Evolutionary conservation across 2,113 vertebrate genomes (phyloP).

Genomic region (Tringa solitaria): DNA sequence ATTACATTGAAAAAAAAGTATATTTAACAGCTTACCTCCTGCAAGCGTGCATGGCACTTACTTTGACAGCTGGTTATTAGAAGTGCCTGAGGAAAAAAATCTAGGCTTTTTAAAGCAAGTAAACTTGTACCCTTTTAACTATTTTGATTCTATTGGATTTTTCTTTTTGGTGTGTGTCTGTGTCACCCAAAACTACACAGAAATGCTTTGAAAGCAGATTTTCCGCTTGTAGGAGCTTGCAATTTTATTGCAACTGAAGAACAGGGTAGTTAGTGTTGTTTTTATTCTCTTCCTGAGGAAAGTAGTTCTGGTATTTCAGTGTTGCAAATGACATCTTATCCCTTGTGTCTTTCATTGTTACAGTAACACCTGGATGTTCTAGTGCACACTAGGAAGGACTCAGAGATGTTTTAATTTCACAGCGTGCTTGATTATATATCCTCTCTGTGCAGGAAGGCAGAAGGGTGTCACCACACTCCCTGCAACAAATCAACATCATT

Average conservation of each 20-base stretch:
- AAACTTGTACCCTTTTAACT: neutral
- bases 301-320: neutral
- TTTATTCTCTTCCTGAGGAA: neutral
- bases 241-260: neutral
- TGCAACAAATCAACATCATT: neutral
- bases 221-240: neutral
- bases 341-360: neutral
- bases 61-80: neutral
- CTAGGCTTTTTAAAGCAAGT: neutral
- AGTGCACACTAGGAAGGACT: neutral
- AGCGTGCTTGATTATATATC: neutral
- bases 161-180: neutral
- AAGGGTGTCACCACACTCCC: neutral
- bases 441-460: neutral
- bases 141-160: neutral
- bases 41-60: neutral
- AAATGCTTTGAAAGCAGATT: neutral
- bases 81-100: neutral
- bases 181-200: neutral
- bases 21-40: neutral
- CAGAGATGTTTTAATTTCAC: neutral
- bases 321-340: neutral
- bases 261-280: neutral
- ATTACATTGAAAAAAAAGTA: neutral
- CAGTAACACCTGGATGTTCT: neutral